phyloP scores from a whole-genome alignment of 2,888 invertebrate species.

The Adelphocoris suturalis region DNA sequence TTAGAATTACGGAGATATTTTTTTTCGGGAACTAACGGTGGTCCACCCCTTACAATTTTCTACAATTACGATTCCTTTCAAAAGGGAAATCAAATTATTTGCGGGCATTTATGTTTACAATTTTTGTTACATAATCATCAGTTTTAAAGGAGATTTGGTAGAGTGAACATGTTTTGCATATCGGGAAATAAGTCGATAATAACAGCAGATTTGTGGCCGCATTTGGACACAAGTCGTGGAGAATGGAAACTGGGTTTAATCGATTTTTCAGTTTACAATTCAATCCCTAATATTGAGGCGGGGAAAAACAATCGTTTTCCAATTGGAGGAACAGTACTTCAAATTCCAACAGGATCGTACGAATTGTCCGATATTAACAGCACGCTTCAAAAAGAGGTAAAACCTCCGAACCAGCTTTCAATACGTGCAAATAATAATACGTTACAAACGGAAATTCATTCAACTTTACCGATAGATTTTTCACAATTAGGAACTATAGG shows the following conservation, averaged over 20 bases:
- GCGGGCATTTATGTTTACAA: slow-evolving; percentile 6
- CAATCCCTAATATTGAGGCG: slow-evolving; percentile 13
- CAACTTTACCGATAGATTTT: too few relatives aligned
- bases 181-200: neutral
- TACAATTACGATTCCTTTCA: neutral
- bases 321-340: neutral
- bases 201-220: neutral
- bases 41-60: too few relatives aligned
- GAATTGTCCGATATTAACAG: neutral
- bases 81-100: neutral
- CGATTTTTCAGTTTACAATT: slow-evolving; percentile 42
- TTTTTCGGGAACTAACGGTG: neutral
- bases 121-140: slow-evolving; percentile 5
- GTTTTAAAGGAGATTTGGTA: neutral
- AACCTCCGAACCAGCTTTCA: neutral
- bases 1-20: neutral
- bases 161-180: slow-evolving; percentile 9
- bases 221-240: neutral
- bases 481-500: too few relatives aligned
- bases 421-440: too few relatives aligned
- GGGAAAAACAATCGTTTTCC: too few relatives aligned
- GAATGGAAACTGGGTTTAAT: slow-evolving; percentile 25
- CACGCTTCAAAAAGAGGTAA: neutral
- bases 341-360: slow-evolving; percentile 10
- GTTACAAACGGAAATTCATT: too few relatives aligned